Evolutionary conservation across 2,113 vertebrate genomes (phyloP), one percentile per base, ranked within the genome.

Genomic region (Forbesichthys agassizii): DNA sequence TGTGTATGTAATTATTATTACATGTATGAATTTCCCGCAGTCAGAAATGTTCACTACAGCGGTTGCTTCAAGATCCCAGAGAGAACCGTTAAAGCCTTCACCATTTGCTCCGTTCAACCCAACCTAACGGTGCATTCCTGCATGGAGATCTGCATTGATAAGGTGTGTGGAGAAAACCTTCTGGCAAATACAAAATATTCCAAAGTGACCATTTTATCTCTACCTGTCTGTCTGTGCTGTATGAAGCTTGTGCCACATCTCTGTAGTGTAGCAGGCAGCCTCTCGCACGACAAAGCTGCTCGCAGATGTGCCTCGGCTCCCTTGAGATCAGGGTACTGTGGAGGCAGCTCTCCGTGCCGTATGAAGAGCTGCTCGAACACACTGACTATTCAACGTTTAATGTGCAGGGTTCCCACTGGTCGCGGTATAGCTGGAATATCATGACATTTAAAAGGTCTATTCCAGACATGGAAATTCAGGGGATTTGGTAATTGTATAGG

Each of bases 141-240:
- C 91, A 93, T 96, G 0, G 95, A 95, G 89, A 95, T 94, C 80
- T 99, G 97, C 90, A 96, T 95, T 61, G 92, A 95, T 86, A 96
- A 98, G 93, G 97, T 98, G 93, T 90, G 94, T 10, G 48, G 33
- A n/a, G 33, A 3, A 27, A 27, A 27, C 5, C 11, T 33, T 42
- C 58, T 66, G 6, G 18, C 4, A 66, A 71, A 27, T 48, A 42
- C 49, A 20, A 33, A 18, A 42, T 20, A 27, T 27, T 27, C 27
- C 27, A 27, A 58, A 14, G 13, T 47, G 18, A 27, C 27, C 27
- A 27, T 51, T 69, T 58, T 63, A 52, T 48, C n/a, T 61, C 3
- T 4, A 33, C 48, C 61, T 51, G 10, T 52, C 49, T 33, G 52
- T 61, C 10, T 51, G 49, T 16, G 12, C 48, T 49, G 8, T 9